phyloP scores from a whole-genome alignment of 2,113 vertebrate species.

The Ploceus nigricollis region DNA sequence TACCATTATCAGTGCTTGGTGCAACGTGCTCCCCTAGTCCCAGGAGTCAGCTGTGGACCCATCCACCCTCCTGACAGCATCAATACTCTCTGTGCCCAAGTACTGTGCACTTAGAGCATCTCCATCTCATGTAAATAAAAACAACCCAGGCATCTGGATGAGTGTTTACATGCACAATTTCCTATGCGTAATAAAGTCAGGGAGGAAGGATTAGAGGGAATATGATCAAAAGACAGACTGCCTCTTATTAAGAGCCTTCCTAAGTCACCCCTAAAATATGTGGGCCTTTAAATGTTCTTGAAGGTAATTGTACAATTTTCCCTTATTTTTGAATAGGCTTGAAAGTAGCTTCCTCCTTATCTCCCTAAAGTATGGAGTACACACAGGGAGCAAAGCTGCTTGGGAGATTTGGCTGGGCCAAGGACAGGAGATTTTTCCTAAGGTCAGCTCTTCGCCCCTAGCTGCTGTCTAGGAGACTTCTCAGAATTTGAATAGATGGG shows the following conservation, averaged over 20 bases:
- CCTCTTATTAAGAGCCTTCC: not conserved
- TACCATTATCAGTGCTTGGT: rapidly evolving
- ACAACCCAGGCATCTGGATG: not conserved
- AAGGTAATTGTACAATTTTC: not conserved
- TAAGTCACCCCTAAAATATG: not conserved
- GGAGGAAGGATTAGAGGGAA: not conserved
- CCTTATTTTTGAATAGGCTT: not conserved
- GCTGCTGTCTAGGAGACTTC: not conserved
- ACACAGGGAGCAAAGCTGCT: not conserved
- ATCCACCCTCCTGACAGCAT: rapidly evolving
- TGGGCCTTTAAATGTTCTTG: not conserved
- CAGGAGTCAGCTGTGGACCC: rapidly evolving
- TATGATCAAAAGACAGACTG: not conserved
- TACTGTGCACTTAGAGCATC: not conserved
- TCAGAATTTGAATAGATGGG: not conserved
- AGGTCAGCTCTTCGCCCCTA: not conserved
- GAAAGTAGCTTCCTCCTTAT: not conserved
- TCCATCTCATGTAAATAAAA: not conserved
- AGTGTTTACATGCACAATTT: not conserved
- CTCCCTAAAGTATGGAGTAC: not conserved
- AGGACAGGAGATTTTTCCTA: not conserved
- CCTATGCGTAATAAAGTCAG: not conserved
- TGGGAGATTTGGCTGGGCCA: not conserved
- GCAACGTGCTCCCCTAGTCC: rapidly evolving
- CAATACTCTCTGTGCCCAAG: rapidly evolving